Evolutionary conservation across 2,888 invertebrate species (phyloP).

Genomic region (Agrochola litura): DNA sequence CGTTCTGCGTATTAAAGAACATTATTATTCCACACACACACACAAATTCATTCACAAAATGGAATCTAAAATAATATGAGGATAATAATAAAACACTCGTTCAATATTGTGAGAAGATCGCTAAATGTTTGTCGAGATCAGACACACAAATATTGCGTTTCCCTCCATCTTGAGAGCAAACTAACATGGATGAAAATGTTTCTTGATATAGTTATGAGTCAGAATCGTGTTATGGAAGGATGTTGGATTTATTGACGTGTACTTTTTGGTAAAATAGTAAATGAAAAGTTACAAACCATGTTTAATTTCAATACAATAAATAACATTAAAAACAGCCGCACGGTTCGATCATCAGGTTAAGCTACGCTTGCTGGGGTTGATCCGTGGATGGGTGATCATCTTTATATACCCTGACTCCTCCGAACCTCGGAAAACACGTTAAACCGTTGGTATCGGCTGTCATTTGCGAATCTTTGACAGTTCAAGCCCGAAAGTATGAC

Average conservation of each 20-base stretch:
- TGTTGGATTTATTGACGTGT: conserved; percentile 28
- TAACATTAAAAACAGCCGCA: no score
- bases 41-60: conserved; percentile 49
- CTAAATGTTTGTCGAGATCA: conserved; percentile 68
- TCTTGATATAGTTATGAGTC: conserved; percentile 50
- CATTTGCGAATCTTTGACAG: no score
- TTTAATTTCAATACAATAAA: not conserved
- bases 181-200: conserved; percentile 59
- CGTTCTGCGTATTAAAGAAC: not conserved
- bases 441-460: no score
- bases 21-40: conserved; percentile 16
- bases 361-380: no score
- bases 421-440: no score
- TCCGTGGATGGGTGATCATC: no score
- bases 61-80: conserved; percentile 42
- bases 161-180: conserved; percentile 58
- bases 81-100: conserved; percentile 65
- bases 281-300: not conserved
- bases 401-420: no score
- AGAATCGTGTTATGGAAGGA: conserved; percentile 8
- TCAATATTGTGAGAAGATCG: conserved; percentile 76
- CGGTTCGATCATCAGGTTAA: no score
- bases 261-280: not conserved
- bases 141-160: conserved; percentile 60
- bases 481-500: no score